Evolutionary conservation across 2,113 vertebrate species (phyloP).

Genomic region (Ailuropoda melanoleuca): DNA sequence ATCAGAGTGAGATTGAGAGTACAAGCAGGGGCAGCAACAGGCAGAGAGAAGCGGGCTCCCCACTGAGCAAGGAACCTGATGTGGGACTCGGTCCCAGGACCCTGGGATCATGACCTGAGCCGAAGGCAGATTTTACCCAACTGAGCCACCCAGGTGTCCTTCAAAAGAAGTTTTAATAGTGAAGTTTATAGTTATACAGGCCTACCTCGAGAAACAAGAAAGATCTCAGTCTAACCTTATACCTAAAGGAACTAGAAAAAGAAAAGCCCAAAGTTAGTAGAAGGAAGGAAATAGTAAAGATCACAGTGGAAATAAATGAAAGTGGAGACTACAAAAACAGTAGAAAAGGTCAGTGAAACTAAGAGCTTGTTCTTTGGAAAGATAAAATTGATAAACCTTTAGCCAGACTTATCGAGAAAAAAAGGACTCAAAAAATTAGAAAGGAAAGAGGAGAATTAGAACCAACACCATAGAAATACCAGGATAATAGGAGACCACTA

Average conservation of each 20-base stretch:
- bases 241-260: background rate
- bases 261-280: background rate
- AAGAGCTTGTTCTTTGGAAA: background rate
- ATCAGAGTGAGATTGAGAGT: background rate
- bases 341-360: background rate
- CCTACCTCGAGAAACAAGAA: background rate
- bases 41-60: background rate
- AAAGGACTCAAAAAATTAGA: background rate
- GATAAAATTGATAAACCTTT: background rate
- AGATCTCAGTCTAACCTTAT: background rate
- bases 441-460: background rate
- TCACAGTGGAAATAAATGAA: background rate
- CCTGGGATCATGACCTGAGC: background rate
- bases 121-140: background rate
- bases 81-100: background rate
- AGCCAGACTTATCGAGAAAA: background rate
- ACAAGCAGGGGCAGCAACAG: background rate
- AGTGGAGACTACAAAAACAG: background rate
- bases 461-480: background rate
- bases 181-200: background rate
- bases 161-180: background rate
- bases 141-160: background rate
- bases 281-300: background rate
- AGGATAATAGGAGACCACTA: background rate
- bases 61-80: too few species aligned